Conservation (phyloP, 2,113 vertebrate species). For the Microcebus murinus region DNA sequence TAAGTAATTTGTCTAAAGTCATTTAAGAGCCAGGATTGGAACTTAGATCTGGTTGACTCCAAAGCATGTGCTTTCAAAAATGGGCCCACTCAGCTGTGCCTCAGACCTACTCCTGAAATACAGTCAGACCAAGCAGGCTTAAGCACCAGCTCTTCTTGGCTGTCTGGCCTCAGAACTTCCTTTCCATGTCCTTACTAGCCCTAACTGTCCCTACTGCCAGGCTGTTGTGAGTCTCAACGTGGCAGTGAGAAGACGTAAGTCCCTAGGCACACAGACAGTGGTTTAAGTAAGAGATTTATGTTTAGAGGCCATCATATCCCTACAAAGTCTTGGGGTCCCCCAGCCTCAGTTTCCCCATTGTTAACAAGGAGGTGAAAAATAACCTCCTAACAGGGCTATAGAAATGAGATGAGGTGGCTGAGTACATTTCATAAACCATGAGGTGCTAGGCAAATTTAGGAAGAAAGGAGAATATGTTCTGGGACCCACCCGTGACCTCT, state of each 20-base stretch:
- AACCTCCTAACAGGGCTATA: not conserved
- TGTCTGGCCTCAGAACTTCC: not conserved
- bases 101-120: not conserved
- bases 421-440: not conserved
- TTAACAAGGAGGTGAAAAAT: not conserved
- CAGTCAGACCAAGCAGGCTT: accelerated
- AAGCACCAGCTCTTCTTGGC: not conserved
- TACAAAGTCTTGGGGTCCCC: not conserved
- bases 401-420: not conserved
- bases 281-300: not conserved
- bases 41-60: not conserved
- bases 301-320: not conserved
- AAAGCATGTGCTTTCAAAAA: not conserved
- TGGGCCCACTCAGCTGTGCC: not conserved
- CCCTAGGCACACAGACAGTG: accelerated
- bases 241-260: not conserved
- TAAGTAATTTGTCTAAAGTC: not conserved
- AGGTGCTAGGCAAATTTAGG: not conserved
- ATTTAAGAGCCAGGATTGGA: not conserved
- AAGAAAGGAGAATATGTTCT: not conserved
- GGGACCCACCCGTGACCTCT: not conserved
- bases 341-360: not conserved
- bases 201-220: not conserved
- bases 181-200: not conserved
- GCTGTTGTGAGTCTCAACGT: not conserved